These are phyloP conservation scores for Allacma fusca DNA, from an alignment of 2,888 invertebrate genomes.

Conservation along the genomic window DNA sequence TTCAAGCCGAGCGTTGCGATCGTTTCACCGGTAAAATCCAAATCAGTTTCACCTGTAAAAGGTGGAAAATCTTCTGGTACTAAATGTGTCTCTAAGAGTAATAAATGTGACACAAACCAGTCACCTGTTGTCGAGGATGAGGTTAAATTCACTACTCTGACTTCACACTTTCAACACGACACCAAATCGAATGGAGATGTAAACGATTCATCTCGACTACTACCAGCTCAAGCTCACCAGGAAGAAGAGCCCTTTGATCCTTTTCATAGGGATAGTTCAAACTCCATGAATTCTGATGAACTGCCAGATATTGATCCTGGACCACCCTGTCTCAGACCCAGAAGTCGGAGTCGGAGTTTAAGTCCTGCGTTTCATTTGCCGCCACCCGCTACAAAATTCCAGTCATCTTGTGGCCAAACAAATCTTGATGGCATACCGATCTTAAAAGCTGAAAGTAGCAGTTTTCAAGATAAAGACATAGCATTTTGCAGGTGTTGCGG, in stretches of 20 bases:
- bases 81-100: not conserved
- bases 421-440: conserved; percentile 20
- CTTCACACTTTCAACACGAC: not conserved
- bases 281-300: not conserved
- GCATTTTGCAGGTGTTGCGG: conserved; percentile 84
- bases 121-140: not conserved
- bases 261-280: not conserved
- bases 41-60: conserved; percentile 5
- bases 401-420: not conserved
- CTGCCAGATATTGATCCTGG: conserved; percentile 22
- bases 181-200: not conserved
- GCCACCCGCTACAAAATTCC: conserved; percentile 16
- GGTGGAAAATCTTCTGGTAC: not conserved
- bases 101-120: not conserved
- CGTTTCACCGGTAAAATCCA: not conserved
- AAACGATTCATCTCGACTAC: not conserved
- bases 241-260: not conserved
- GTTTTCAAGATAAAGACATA: conserved; percentile 63
- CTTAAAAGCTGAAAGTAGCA: conserved; percentile 27
- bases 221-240: not conserved
- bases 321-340: conserved; percentile 8
- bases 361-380: conserved; percentile 33
- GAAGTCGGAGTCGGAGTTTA: conserved; percentile 25
- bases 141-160: not conserved
- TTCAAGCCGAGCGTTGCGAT: not conserved